Evolutionary conservation across 2,113 vertebrate genomes (phyloP).

Genomic region (Arothron firmamentum): DNA sequence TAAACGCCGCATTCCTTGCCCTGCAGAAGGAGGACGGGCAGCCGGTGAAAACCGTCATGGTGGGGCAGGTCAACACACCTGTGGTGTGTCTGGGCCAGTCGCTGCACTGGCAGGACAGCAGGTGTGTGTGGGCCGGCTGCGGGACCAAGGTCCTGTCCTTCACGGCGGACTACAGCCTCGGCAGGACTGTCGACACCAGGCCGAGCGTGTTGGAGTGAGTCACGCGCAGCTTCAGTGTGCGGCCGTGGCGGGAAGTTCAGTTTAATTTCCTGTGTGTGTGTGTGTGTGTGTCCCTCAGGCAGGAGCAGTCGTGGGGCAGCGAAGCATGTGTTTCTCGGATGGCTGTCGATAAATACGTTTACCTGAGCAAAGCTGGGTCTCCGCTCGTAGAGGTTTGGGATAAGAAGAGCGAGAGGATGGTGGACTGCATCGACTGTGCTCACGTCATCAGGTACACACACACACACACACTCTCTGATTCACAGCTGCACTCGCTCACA

Average conservation of each 20-base stretch:
- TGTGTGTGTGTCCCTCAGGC: slow-evolving; percentile 60
- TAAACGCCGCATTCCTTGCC: background rate
- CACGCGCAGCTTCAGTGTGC: background rate
- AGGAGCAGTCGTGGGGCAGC: slow-evolving; percentile 71
- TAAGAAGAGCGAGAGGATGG: slow-evolving; percentile 85
- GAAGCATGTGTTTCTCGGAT: slow-evolving; percentile 85
- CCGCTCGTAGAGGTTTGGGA: slow-evolving; percentile 91
- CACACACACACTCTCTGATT: background rate
- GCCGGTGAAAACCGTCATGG: slow-evolving; percentile 78
- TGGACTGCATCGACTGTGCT: slow-evolving; percentile 84
- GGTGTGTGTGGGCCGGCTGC: slow-evolving; percentile 85
- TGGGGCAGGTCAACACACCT: slow-evolving; percentile 83
- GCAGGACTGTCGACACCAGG: slow-evolving; percentile 85
- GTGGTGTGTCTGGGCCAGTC: slow-evolving; percentile 84
- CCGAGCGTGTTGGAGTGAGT: slow-evolving; percentile 80
- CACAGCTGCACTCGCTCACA: no score
- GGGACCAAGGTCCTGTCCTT: slow-evolving; percentile 85
- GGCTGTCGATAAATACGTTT: slow-evolving; percentile 86
- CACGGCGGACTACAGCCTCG: slow-evolving; percentile 79
- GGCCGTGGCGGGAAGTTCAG: background rate
- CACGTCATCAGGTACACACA: slow-evolving; percentile 81
- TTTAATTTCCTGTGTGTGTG: background rate
- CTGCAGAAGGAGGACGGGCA: slow-evolving; percentile 56
- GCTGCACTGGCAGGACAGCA: slow-evolving; percentile 73
- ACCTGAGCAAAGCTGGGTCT: slow-evolving; percentile 86